Evolutionary conservation across 2,888 invertebrate species (phyloP).

Genomic region (Elmis aenea): DNA sequence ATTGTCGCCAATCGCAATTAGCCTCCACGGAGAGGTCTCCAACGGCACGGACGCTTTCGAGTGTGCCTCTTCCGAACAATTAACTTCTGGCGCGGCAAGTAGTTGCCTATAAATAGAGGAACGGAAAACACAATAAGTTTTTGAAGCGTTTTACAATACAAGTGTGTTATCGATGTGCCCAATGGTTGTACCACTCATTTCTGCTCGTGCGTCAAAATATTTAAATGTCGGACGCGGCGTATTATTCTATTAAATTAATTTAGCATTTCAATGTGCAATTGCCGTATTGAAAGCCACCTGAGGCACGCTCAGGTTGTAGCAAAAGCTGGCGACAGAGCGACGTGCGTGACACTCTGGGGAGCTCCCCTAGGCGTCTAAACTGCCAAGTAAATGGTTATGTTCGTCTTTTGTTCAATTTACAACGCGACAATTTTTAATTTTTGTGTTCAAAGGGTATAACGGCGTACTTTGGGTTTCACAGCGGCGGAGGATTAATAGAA

Average conservation of each 20-base stretch:
- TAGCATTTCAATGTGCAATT: no score
- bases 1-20: conserved; percentile 41
- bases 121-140: no score
- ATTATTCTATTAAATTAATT: no score
- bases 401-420: conserved; percentile 28
- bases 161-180: no score
- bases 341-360: conserved; percentile 13
- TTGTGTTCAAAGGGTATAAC: conserved; percentile 30
- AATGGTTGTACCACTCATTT: no score
- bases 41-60: conserved; percentile 43
- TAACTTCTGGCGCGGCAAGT: conserved; percentile 34
- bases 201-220: no score
- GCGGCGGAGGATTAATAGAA: conserved; percentile 30
- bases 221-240: no score
- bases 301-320: conserved; percentile 9
- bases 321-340: conserved; percentile 6
- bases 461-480: conserved; percentile 28
- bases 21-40: conserved; percentile 32
- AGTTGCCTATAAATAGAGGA: no score
- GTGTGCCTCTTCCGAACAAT: conserved; percentile 44
- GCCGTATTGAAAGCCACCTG: conserved; percentile 19
- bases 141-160: no score
- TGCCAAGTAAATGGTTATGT: conserved; percentile 26
- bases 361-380: conserved; percentile 19
- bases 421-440: conserved; percentile 30